These are phyloP conservation scores for Cygnus olor DNA, from an alignment of 2,797 vertebrate species.

Conservation along the genomic window DNA sequence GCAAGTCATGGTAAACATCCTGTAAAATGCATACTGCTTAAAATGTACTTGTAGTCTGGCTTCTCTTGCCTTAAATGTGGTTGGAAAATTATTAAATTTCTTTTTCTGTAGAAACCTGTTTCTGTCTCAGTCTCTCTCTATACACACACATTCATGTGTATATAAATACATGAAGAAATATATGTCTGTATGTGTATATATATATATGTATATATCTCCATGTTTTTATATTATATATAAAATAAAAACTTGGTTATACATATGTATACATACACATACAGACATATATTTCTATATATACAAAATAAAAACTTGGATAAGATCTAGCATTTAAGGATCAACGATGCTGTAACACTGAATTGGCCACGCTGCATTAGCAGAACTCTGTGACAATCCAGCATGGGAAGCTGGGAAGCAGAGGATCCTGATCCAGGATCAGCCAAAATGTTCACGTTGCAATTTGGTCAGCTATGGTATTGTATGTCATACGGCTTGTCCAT, in stretches of 20 bases:
- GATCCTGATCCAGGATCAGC: background rate
- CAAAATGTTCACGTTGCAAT: accelerated
- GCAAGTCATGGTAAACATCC: background rate
- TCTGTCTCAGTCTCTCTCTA: background rate
- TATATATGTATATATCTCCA: too few species aligned
- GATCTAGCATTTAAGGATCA: background rate
- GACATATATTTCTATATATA: too few species aligned
- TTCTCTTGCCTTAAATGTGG: background rate
- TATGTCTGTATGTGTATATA: too few species aligned
- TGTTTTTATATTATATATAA: background rate
- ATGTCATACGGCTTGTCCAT: background rate
- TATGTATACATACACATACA: too few species aligned
- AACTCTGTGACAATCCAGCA: background rate
- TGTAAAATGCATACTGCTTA: accelerated
- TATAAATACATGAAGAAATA: accelerated
- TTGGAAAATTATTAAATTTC: background rate
- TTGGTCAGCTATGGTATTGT: background rate
- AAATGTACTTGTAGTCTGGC: background rate
- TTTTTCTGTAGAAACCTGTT: background rate
- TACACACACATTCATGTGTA: accelerated
- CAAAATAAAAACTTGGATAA: background rate
- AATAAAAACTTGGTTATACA: too few species aligned
- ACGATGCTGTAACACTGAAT: accelerated
- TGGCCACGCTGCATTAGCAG: background rate
- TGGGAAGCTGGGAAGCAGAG: background rate